Percentiles rank a stretch among this genome's conserved stretches.
These are phyloP conservation scores for Synanthedon formicaeformis DNA, from an alignment of 2,888 invertebrate genomes.

Conservation along the genomic window DNA sequence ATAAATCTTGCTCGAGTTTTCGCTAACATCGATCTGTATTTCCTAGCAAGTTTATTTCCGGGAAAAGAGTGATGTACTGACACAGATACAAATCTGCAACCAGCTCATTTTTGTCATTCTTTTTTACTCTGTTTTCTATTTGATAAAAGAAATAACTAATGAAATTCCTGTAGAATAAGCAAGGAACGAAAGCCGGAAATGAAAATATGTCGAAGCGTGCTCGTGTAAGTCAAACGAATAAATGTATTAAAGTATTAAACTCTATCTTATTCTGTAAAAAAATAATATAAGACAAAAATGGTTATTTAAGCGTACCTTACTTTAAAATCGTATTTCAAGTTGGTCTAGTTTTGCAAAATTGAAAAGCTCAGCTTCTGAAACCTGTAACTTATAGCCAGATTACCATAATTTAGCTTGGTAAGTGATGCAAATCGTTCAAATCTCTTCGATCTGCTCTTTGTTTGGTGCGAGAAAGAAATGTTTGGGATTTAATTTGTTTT, in stretches of 20 bases:
- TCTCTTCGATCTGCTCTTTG: conserved; percentile 42
- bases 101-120: conserved; percentile 9
- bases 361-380: conserved; percentile 36
- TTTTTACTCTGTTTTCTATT: not conserved
- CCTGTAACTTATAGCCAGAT: conserved; percentile 53
- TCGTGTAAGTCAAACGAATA: no score
- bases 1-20: conserved; percentile 29
- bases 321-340: no score
- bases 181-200: not conserved
- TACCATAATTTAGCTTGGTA: conserved; percentile 55
- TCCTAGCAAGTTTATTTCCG: conserved; percentile 30
- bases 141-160: not conserved
- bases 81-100: conserved; percentile 24
- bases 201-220: not conserved
- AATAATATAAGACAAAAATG: no score
- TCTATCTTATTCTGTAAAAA: no score
- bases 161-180: not conserved
- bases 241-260: no score
- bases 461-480: conserved; percentile 39
- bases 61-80: conserved; percentile 21
- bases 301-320: no score
- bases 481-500: conserved; percentile 35
- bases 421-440: conserved; percentile 51
- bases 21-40: conserved; percentile 27
- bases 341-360: conserved; percentile 23